Evolutionary conservation across 1,140 invertebrate genomes (phyloP).

Genomic region (Pogonomyrmex barbatus): DNA sequence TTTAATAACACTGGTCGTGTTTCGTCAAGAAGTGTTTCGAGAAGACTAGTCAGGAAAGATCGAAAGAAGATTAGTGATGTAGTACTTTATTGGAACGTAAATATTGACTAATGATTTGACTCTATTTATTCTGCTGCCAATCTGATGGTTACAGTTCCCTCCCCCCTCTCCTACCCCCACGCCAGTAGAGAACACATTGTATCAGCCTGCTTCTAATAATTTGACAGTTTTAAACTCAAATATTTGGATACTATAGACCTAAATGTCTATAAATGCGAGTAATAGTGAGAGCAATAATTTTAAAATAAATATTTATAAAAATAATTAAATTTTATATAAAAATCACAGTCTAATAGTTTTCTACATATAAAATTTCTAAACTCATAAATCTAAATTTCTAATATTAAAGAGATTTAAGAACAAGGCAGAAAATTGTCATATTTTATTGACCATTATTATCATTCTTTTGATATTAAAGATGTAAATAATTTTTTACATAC

Average conservation of each 20-base stretch:
- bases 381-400: too few species aligned
- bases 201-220: neutral
- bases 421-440: too few species aligned
- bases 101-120: neutral
- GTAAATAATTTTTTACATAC: too few species aligned
- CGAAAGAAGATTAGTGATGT: neutral
- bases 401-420: too few species aligned
- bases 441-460: too few species aligned
- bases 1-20: neutral
- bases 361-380: too few species aligned
- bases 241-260: too few species aligned
- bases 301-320: slow-evolving; percentile 3
- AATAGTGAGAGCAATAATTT: neutral
- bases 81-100: neutral
- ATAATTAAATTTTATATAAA: neutral
- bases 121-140: neutral
- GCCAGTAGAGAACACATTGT: neutral
- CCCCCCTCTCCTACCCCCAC: too few species aligned
- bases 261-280: neutral
- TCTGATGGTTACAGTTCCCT: neutral
- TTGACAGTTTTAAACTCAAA: neutral
- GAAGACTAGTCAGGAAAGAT: neutral
- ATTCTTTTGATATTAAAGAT: too few species aligned
- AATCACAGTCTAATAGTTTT: too few species aligned
- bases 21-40: neutral